Evolutionary conservation across 2,888 invertebrate genomes (phyloP).

Genomic region (Drosophila multiciliata): DNA sequence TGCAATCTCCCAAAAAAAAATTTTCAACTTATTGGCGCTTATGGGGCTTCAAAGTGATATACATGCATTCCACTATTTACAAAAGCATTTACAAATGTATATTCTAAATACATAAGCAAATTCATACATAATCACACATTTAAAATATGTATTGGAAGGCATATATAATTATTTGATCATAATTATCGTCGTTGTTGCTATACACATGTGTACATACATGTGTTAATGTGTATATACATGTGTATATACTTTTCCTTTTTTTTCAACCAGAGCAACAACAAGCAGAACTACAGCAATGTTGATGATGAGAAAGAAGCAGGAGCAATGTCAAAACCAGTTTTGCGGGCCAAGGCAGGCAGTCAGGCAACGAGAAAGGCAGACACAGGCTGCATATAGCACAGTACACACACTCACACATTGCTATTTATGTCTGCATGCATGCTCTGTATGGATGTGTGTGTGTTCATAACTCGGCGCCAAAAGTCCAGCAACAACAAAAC

Average conservation of each 20-base stretch:
- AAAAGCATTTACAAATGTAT: conserved; percentile 1
- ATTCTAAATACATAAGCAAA: conserved; percentile 8
- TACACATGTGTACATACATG: not conserved
- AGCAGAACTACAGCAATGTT: conserved; percentile 18
- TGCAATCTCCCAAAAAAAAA: not conserved
- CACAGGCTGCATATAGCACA: conserved; percentile 51
- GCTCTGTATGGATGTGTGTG: not conserved
- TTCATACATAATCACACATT: not conserved
- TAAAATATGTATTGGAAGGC: conserved; percentile 11
- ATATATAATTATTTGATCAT: conserved; percentile 5
- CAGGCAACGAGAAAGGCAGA: conserved; percentile 34
- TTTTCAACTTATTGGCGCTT: conserved; percentile 15
- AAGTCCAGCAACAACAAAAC: conserved; percentile 33
- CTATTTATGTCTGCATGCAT: not conserved
- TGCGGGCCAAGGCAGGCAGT: conserved; percentile 50
- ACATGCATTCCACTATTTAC: conserved; percentile 13
- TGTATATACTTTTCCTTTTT: conserved; percentile 70
- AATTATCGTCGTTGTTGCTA: not conserved
- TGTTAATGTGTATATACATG: conserved; percentile 9
- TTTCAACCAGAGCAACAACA: conserved; percentile 31
- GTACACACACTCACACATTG: conserved; percentile 10
- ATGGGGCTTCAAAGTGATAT: not conserved
- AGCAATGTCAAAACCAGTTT: conserved; percentile 65
- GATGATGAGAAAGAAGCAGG: conserved; percentile 52
- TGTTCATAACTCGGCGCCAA: conserved; percentile 29